Conservation (phyloP, 2,888 invertebrate species). For the Aspidiotus rigidus region DNA sequence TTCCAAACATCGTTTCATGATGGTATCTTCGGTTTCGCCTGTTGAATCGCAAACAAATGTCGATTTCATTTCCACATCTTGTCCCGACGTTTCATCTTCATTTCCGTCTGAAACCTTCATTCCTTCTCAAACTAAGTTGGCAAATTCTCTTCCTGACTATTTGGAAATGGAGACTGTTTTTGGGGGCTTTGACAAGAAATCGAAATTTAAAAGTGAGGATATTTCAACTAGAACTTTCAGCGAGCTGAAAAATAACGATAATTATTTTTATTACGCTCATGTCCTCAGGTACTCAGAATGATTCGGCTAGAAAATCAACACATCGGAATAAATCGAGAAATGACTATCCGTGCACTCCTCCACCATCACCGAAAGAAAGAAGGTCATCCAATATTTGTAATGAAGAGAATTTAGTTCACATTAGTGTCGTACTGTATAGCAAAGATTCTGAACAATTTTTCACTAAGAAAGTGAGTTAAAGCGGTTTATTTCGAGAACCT, state of each 20-base stretch:
- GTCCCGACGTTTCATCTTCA: constrained; percentile 53
- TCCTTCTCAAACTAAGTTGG: constrained; percentile 42
- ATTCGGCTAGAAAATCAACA: background rate
- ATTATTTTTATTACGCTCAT: background rate
- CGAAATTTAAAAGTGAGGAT: background rate
- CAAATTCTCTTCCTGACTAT: constrained; percentile 53
- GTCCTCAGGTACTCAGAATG: background rate
- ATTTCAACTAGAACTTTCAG: background rate
- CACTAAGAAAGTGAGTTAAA: constrained; percentile 42
- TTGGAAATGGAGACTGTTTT: constrained; percentile 49
- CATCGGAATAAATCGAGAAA: constrained; percentile 14
- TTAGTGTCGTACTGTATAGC: constrained; percentile 55
- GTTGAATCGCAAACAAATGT: constrained; percentile 43
- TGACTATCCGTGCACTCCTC: constrained; percentile 50
- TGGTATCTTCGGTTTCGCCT: constrained; percentile 53
- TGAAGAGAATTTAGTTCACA: constrained; percentile 45
- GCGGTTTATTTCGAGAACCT: background rate
- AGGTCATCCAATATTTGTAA: constrained; percentile 40
- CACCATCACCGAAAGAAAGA: constrained; percentile 52
- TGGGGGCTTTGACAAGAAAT: constrained; percentile 39
- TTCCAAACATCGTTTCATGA: constrained; percentile 73
- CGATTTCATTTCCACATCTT: constrained; percentile 64
- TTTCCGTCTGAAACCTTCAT: constrained; percentile 36
- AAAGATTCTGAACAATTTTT: constrained; percentile 50
- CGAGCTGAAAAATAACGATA: background rate